phyloP scores from a whole-genome alignment of 2,797 vertebrate genomes.

The Diplodus puntazzo region DNA sequence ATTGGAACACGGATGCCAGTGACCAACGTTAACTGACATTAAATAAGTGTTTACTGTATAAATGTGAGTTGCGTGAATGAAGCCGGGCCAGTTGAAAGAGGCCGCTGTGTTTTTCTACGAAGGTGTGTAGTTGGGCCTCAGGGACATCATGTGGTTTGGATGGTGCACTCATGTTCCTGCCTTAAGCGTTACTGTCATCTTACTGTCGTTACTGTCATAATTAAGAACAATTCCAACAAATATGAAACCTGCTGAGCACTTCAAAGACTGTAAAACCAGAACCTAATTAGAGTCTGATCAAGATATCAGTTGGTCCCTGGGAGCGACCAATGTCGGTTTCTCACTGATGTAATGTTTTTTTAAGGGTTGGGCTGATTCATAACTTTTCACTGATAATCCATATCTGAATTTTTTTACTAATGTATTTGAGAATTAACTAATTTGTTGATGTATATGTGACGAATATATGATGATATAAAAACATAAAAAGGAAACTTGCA shows the following conservation, averaged over 20 bases:
- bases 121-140: conserved; percentile 1
- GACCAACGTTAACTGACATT: background rate
- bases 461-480: background rate
- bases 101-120: background rate
- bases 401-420: no score
- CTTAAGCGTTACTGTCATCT: background rate
- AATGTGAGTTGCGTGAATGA: background rate
- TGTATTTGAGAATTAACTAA: background rate
- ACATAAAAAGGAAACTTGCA: background rate
- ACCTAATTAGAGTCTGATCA: no score
- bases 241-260: background rate
- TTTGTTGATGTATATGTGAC: background rate
- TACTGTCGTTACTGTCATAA: background rate
- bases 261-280: background rate
- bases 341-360: no score
- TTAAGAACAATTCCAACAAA: background rate
- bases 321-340: no score
- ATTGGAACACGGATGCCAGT: no score
- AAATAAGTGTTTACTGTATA: background rate
- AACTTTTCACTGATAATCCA: no score
- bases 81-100: background rate
- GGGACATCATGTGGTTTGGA: conserved; percentile 9
- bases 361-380: no score
- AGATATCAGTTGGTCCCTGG: no score
- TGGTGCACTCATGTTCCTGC: conserved; percentile 13